Base-by-base conservation (phyloP, 2,113 vertebrate species). In the Cochlearius cochlearius region DNA sequence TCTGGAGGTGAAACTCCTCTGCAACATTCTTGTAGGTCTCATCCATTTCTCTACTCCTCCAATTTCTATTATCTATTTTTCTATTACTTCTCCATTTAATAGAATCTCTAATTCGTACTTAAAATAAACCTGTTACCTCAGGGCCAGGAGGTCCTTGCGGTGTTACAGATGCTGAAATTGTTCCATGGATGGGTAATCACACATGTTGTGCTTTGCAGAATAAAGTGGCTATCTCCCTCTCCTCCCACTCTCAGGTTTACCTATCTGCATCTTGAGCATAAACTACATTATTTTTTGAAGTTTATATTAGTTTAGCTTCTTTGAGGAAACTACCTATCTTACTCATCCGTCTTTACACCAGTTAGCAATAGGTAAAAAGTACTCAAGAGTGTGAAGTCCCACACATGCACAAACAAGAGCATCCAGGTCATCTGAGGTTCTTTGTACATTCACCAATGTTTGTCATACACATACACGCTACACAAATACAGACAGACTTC, bases 361-460 rank as follows among this genome's bases (percentile, higher is more conserved):
- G 5, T n/a, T 52, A 71, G 29, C 12, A 86, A 74, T 12, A 71
- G 8, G 18, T 23, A 66, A 73, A 82, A 55, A 86, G 34, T 62
- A 66, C 12, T 27, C 5, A 4, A 36, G 11, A 69, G 23, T 5
- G 2, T 86, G 34, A 87, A 45, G 25, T 69, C 34, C 26, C 15
- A 45, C 16, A 32, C 32, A 71, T 30, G 11, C 15, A 56, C n/a
- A 43, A 78, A n/a, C 6, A 79, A 63, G 10, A 75, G 3, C 20
- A 72, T 76, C 30, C 29, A 17, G 17, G 7, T 67, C 27, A 62
- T 43, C 41, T 49, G 45, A 79, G 23, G 12, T 47, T 67, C 47
- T 86, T 16, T 22, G 10, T 26, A 32, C 2, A 2, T 39, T 23
- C 38, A 15, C 5, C 2, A 16, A 0, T n/a, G 18, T 22, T 53